A percentile compares a stretch with the other conserved stretches of the same genome.
phyloP scores from a whole-genome alignment of 1,140 invertebrate genomes.

The Megalopta genalis region DNA sequence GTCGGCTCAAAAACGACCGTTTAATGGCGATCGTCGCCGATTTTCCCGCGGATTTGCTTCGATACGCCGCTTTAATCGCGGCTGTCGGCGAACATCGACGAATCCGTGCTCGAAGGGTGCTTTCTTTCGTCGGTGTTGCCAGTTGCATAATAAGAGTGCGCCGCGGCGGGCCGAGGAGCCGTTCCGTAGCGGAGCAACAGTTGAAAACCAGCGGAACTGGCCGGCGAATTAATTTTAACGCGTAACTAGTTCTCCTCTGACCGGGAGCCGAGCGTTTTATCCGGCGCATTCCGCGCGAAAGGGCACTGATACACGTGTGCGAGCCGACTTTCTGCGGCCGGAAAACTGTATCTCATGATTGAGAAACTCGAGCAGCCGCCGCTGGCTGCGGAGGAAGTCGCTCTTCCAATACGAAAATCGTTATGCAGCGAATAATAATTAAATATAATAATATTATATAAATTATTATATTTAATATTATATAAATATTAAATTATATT shows the following conservation, averaged over 20 bases:
- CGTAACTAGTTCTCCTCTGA: constrained; percentile 18
- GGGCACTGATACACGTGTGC: constrained; percentile 15
- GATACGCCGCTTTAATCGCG: neutral
- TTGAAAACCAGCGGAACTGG: constrained; percentile 22
- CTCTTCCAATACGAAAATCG: no score
- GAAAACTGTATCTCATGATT: neutral
- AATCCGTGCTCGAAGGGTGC: neutral
- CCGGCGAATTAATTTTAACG: constrained; percentile 20
- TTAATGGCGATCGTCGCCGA: neutral
- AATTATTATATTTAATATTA: no score
- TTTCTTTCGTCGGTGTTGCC: constrained; percentile 11
- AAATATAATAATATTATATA: no score
- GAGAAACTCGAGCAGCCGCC: neutral
- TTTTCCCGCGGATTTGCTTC: neutral
- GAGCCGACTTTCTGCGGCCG: neutral
- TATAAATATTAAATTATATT: no score
- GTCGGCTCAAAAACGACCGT: neutral
- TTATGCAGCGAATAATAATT: no score
- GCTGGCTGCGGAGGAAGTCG: no score
- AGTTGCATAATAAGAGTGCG: constrained; percentile 29
- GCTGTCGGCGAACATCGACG: neutral
- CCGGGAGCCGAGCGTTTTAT: neutral
- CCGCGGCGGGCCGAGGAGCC: no score
- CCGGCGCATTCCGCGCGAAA: constrained; percentile 42
- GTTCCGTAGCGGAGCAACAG: neutral